These are phyloP conservation scores for Hoplodrina blanda DNA, from an alignment of 2,888 invertebrate species.

Conservation along the genomic window DNA sequence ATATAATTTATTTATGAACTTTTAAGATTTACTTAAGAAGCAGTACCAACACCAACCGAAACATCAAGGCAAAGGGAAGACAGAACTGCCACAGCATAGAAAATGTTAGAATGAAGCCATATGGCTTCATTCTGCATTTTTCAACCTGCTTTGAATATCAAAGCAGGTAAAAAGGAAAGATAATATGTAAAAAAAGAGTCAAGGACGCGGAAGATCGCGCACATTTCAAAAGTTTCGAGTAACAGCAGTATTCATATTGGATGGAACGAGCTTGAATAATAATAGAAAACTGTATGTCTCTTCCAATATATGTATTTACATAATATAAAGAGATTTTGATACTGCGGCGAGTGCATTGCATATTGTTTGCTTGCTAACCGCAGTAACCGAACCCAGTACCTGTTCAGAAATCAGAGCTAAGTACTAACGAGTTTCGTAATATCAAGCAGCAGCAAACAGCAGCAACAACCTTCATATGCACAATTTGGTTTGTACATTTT, in stretches of 20 bases:
- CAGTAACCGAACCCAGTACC: constrained; percentile 63
- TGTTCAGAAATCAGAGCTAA: constrained; percentile 40
- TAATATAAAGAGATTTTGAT: constrained; percentile 42
- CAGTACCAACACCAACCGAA: neutral
- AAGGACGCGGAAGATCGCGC: constrained; percentile 3
- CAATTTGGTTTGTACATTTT: constrained; percentile 8
- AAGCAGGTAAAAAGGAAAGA: neutral
- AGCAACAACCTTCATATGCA: constrained; percentile 4
- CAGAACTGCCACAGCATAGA: neutral
- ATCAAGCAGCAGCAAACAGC: constrained; percentile 39
- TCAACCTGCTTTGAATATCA: too few species aligned
- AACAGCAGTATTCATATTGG: constrained; percentile 11
- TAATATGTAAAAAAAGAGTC: neutral
- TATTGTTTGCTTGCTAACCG: constrained; percentile 64
- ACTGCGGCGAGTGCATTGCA: constrained; percentile 59
- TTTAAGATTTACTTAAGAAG: neutral
- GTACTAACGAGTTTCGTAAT: constrained; percentile 51
- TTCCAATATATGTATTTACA: constrained; percentile 29
- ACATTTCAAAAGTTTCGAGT: constrained; percentile 21
- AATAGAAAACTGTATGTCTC: constrained; percentile 20
- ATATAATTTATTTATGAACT: neutral
- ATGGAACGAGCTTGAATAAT: constrained; percentile 13
- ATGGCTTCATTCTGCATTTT: too few species aligned
- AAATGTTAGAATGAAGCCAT: neutral
- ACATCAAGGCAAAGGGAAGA: neutral